Conservation (phyloP, 1,140 invertebrate genomes). For the Zaprionus gabonicus region DNA sequence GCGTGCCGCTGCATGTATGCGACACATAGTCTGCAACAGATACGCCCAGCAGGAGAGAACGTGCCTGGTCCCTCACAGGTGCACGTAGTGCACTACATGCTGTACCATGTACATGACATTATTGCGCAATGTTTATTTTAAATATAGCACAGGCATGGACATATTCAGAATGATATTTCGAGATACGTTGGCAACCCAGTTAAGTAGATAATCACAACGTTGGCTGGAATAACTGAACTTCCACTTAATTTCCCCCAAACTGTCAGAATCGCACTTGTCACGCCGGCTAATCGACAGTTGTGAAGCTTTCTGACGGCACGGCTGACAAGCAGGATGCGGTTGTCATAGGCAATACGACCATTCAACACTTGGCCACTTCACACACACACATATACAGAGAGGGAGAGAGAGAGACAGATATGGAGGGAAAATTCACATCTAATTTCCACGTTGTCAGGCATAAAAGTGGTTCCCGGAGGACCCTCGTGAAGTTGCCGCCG, state of each 20-base stretch:
- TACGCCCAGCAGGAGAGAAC: background rate
- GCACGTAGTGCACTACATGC: background rate
- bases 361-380: slow-evolving; percentile 28
- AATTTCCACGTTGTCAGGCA: slow-evolving; percentile 46
- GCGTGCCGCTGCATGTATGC: slow-evolving; percentile 4
- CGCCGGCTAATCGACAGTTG: slow-evolving; percentile 31
- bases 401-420: background rate
- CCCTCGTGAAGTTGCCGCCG: slow-evolving; percentile 4
- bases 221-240: slow-evolving; percentile 18
- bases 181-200: background rate
- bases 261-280: slow-evolving; percentile 31
- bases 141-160: background rate
- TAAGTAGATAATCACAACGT: slow-evolving; percentile 14
- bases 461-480: slow-evolving; percentile 13
- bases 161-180: background rate
- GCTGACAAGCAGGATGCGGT: slow-evolving; percentile 7
- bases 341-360: slow-evolving; percentile 30
- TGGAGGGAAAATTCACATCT: slow-evolving; percentile 1
- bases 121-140: slow-evolving; percentile 8
- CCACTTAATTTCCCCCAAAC: slow-evolving; percentile 41
- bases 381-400: background rate
- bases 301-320: background rate
- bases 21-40: slow-evolving; percentile 7
- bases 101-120: background rate
- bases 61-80: slow-evolving; percentile 7